phyloP scores from a whole-genome alignment of 2,113 vertebrate genomes.

The Epinephelus fuscoguttatus region DNA sequence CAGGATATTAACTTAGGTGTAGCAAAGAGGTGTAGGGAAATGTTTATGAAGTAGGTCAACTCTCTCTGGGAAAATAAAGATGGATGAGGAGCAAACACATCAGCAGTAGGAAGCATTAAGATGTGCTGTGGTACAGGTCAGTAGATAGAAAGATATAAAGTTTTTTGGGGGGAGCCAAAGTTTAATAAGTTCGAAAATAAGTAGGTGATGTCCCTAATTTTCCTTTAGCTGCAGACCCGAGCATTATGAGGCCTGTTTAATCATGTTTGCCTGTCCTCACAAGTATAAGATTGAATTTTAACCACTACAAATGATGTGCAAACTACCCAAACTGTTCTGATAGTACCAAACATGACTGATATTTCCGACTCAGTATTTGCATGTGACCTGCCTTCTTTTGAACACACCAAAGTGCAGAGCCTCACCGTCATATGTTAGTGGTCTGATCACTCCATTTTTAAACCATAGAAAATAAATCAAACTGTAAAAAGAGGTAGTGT shows the following conservation, averaged over 20 bases:
- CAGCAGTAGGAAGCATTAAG: conserved; percentile 30
- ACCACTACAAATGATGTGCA: background rate
- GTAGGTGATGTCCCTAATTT: background rate
- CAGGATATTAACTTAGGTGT: conserved; percentile 30
- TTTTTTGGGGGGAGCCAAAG: background rate
- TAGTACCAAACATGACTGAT: background rate
- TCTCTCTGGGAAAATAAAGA: conserved; percentile 57
- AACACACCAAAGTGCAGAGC: background rate
- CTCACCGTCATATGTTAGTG: background rate
- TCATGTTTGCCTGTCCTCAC: background rate
- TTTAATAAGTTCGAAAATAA: background rate
- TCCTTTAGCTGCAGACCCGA: background rate
- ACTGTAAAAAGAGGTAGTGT: background rate
- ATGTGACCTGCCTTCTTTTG: background rate
- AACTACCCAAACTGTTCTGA: background rate
- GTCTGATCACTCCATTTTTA: no score
- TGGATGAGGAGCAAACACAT: conserved; percentile 32
- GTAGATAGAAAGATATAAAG: background rate
- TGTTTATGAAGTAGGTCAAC: conserved; percentile 62
- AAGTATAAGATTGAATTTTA: conserved; percentile 9
- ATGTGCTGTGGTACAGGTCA: background rate
- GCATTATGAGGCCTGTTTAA: background rate
- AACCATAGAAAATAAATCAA: no score
- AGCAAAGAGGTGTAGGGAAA: conserved; percentile 18
- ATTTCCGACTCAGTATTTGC: background rate